Evolutionary conservation across 2,113 vertebrate species (phyloP), one percentile per base, ranked within the genome.

Genomic region (Hypomesus transpacificus): DNA sequence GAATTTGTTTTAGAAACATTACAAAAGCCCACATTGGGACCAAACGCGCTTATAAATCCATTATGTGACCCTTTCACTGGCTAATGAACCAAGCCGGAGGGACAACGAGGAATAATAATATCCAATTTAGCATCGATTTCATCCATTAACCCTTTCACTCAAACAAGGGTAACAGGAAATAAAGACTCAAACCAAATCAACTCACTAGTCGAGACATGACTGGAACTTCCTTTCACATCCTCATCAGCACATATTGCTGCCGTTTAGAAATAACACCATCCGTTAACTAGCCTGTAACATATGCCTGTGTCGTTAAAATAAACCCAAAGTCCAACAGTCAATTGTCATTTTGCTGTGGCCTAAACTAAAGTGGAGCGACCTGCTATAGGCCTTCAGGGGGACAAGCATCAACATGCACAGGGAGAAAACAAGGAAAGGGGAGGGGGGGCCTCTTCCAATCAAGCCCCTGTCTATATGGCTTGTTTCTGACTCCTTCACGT

Each of bases 11-110:
- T 74, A 82, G 82, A 87, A 89, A 87, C 77, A 83, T 85, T 86
- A 89, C 85, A 87, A 81, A 79, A 86, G 80, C 84, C 85, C 87
- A 87, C 79, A 84, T 75, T 74, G 80, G 85, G 82, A 82, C 77
- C 77, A 63, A 74, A 86, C 74, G 61, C 82, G 66, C 72, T 76
- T 78, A 79, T 78, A 83, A 86, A 82, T 71, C 81, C 71, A 65
- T 66, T 22, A 71, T 16, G 54, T 50, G n/a, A 73, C 26, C 67
- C 76, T 24, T 73, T 28, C 39, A 0, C 14, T 26, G 66, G 69
- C 69, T 28, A 56, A 69, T 39, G 21, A 62, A 24, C 68, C 70
- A 39, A 16, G 39, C 51, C 52, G 5, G n/a, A 53, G 53, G 39
- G 22, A 71, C 53, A 75, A 74, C 69, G 54, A 77, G 78, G 78